Base-by-base conservation (phyloP, 2,797 vertebrate species). In the Diglossa cyanea region DNA sequence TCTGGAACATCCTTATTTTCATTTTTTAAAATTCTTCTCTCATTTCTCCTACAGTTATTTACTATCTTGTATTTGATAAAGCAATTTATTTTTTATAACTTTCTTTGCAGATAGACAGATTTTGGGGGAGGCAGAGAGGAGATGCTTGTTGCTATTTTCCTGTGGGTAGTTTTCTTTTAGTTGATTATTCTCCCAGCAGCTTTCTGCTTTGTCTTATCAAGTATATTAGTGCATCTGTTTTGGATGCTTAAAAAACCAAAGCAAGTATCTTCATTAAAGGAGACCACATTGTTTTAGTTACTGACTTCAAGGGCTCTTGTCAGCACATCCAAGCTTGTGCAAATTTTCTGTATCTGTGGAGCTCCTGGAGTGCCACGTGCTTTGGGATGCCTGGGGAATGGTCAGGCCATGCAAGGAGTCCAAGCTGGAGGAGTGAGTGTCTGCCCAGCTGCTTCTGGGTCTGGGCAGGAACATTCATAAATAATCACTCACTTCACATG, bases 211-310 rank as follows among this genome's bases (percentile, higher is more conserved):
- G 25, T 86, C 23, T 60, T 80, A 44, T 1, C 13, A 23, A 39
- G 9, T 20, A 5, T 9, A 7, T 25, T 10, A 12, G 1, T 10
- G 33, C 54, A 21, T 92, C 90, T 82, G 19, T 33, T 73, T 70
- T 2, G 6, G 35, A 54, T 60, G 85, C 78, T 68, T 31, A 33
- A 50, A 54, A 66, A 42, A 3, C 10, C 51, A 31, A 55, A 54
- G 0, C 53, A 63, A 71, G 60, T 95, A 87, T 75, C 71, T 74
- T 74, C 2, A 1, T 87, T 79, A 51, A 62, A 74, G 89, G 75
- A 91, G 54, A 60, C 54, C 88, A 51, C 15, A 6, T 47, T 93
- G 61, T 68, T 95, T 75, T 66, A 68, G 93, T 91, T 95, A 55
- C 5, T 75, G 82, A 13, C 47, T 89, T 82, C 35, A 42, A 74